Evolutionary conservation across 2,113 vertebrate genomes (phyloP), one percentile per base, ranked within the genome.

Genomic region (Festucalex cinctus): DNA sequence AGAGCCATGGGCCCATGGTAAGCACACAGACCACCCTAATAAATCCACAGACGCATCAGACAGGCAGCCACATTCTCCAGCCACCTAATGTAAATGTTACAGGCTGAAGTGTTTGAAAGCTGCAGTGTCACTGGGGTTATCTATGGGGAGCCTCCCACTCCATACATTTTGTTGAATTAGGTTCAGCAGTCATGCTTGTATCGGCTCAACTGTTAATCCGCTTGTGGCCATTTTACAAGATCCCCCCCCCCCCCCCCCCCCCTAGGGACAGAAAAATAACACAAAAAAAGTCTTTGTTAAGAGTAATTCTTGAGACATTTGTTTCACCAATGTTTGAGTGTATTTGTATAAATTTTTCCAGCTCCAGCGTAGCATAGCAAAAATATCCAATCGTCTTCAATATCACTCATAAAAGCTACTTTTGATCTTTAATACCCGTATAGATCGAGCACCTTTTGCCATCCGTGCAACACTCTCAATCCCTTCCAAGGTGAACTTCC

Each of bases 401-500:
- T 69, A 22, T 68, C 71, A 57, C 69, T 54, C 77, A 75, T 78
- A 75, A 67, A 28, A 44, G 6, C 58, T 43, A 36, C 61, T 57
- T 56, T 69, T 44, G 17, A 58, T 59, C 10, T 69, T 69, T 32
- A 5, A 41, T 59, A 41, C 5, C 10, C 51, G 37, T 32, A 37
- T 74, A 32, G 36, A 63, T 66, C 43, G 46, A 69, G 73, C 46
- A 58, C 60, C 72, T 69, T 63, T 67, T 69, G 63, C 43, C 79
- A 65, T 62, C 72, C 57, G 69, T 71, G 65, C 81, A 73, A 62
- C 78, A 71, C 75, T 49, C 53, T 75, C 56, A 71, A 73, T 74
- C 79, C 66, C 66, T 76, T 75, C 72, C 89, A 88, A 88, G 88
- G 88, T 90, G 89, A 88, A 84, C 80, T 75, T 83, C 63, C 77